Conservation (phyloP, 2,797 vertebrate species). For the Fistularia commersonii region DNA sequence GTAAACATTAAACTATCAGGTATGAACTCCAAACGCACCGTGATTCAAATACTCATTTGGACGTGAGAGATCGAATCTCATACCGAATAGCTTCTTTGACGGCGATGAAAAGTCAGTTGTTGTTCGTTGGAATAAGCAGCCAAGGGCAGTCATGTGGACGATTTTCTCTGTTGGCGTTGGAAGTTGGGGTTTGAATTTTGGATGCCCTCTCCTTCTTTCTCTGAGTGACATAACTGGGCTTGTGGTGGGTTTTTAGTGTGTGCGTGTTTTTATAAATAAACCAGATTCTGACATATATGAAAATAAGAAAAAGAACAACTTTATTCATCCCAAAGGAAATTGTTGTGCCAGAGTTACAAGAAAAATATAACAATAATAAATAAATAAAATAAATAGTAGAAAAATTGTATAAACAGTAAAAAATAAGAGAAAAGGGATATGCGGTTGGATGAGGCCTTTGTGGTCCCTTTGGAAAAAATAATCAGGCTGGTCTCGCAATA, state of each 20-base stretch:
- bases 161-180: slow-evolving; percentile 29
- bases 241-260: neutral
- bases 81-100: slow-evolving; percentile 37
- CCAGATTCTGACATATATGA: slow-evolving; percentile 2
- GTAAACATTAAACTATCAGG: too few species aligned
- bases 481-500: too few species aligned
- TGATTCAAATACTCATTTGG: slow-evolving; percentile 3
- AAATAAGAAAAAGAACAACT: too few species aligned
- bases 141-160: slow-evolving; percentile 29
- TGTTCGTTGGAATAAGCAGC: slow-evolving; percentile 46
- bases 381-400: too few species aligned
- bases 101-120: slow-evolving; percentile 20
- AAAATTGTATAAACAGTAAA: too few species aligned
- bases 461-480: neutral
- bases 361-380: too few species aligned
- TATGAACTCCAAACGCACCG: too few species aligned
- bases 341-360: too few species aligned
- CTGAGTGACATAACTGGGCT: too few species aligned
- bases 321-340: too few species aligned
- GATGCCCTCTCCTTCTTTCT: too few species aligned
- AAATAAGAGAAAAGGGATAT: neutral
- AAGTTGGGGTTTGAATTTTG: too few species aligned
- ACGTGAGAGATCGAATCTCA: slow-evolving; percentile 12
- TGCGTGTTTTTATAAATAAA: slow-evolving; percentile 12
- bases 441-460: neutral